Evolutionary conservation across 2,797 vertebrate genomes (phyloP), one percentile per base, ranked within the genome.

Genomic region (Acridotheres tristis): DNA sequence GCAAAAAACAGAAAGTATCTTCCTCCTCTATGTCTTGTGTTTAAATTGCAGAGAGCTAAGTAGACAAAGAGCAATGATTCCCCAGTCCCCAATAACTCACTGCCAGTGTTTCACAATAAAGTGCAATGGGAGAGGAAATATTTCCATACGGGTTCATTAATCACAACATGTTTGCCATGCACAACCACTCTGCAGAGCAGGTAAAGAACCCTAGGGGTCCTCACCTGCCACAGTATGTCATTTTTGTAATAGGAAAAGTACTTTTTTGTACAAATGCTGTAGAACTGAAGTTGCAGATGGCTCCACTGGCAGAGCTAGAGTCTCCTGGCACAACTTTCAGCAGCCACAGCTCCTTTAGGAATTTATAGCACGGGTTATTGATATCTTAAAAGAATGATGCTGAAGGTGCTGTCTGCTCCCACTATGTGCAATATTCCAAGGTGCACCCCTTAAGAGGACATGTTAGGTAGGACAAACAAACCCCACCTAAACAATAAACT

Each of bases 71-170:
- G 40, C 91, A 91, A 93, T 86, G 91, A 95, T 91, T 95, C 91
- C 94, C 94, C 45, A 79, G 54, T 76, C 38, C 55, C 92, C 32
- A 69, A 94, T 96, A 97, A 94, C 66, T 97, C 95, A 96, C 85
- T 97, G 94, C 85, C 94, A 89, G 76, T 73, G 80, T 92, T 95
- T 81, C 85, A 91, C 94, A 84, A 78, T 96, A 92, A 95, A 97
- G 89, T 95, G 94, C 94, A 94, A 90, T 67, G 91, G 76, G 80
- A 95, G 82, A 91, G 87, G 94, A 96, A 93, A 95, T 96, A 94
- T 96, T 96, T 96, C 95, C 89, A 91, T 96, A 86, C 3, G 48
- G 83, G 73, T 92, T 94, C 94, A 96, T 96, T 96, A 97, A 97
- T 96, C 95, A 96, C 93, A 92, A 77, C 57, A 45, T 73, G 85